Evolutionary conservation across 2,113 vertebrate species (phyloP).

Genomic region (Apteryx mantelli): DNA sequence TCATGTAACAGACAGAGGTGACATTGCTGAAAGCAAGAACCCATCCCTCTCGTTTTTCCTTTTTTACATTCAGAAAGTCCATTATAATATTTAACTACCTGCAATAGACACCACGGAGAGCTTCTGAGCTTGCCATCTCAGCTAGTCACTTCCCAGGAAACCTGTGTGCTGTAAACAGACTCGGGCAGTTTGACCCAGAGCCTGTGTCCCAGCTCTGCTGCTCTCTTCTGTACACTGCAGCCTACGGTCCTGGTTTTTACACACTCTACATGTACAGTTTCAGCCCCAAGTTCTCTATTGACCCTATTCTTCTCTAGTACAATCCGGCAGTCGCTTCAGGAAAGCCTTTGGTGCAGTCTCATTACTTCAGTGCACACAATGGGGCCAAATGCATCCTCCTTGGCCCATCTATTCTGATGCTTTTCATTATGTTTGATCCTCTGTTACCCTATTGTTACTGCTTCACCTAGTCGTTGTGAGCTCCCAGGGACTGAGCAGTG

Average conservation of each 20-base stretch:
- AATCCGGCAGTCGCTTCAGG: neutral
- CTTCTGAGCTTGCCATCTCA: accelerated
- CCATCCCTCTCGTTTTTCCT: neutral
- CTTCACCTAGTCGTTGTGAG: accelerated
- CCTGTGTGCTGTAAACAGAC: neutral
- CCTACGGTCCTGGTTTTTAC: neutral
- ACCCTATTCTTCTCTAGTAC: neutral
- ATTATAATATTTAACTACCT: neutral
- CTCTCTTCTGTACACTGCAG: neutral
- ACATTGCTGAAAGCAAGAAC: constrained; percentile 4
- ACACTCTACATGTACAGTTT: accelerated
- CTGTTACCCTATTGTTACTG: neutral
- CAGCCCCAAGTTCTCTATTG: neutral
- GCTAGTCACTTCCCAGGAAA: neutral
- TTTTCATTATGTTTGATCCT: neutral
- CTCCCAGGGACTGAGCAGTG: neutral
- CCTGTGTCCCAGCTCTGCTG: neutral
- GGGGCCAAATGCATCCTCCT: neutral
- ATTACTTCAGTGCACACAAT: neutral
- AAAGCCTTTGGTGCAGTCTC: neutral
- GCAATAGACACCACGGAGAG: neutral
- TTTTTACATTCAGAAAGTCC: neutral
- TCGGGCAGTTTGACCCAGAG: accelerated
- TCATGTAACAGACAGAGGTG: constrained; percentile 37
- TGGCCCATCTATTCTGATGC: neutral